Evolutionary conservation across 2,113 vertebrate species (phyloP).

Genomic region (Rhinichthys klamathensis): DNA sequence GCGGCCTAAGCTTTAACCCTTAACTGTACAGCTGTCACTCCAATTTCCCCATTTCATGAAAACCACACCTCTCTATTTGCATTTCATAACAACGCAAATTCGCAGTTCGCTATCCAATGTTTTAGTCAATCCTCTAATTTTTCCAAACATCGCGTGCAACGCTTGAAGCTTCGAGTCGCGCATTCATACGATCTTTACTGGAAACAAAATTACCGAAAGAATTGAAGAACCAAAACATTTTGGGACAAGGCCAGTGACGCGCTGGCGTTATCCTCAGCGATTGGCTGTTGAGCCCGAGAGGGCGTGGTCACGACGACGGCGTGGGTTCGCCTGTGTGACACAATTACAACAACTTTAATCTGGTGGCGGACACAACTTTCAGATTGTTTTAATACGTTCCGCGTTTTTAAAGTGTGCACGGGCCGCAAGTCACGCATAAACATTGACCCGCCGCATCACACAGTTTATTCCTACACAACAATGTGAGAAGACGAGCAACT

Average conservation of each 20-base stretch:
- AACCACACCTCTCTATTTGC: conserved; percentile 17
- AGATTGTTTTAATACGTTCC: conserved; percentile 71
- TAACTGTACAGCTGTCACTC: neutral
- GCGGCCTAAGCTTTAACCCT: neutral
- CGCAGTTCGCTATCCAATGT: neutral
- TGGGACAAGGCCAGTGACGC: conserved; percentile 75
- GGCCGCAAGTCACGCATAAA: conserved; percentile 22
- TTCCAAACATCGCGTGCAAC: neutral
- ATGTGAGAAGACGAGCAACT: conserved; percentile 56
- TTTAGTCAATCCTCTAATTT: neutral
- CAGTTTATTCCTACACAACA: conserved; percentile 31
- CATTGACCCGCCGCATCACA: conserved; percentile 26
- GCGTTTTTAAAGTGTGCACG: conserved; percentile 39
- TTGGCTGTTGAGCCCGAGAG: conserved; percentile 72
- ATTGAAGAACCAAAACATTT: conserved; percentile 40
- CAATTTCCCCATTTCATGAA: neutral
- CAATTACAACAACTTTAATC: conserved; percentile 98
- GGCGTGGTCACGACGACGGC: conserved; percentile 84
- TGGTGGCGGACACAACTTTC: conserved; percentile 84
- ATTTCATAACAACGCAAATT: conserved; percentile 16
- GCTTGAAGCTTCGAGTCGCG: neutral
- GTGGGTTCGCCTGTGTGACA: conserved; percentile 89
- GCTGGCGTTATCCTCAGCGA: conserved; percentile 54
- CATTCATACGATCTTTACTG: neutral
- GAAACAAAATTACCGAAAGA: neutral